Percentiles rank a stretch among this genome's conserved stretches.
Conservation (phyloP, 2,797 vertebrate genomes). For the Lepus oiostolus region DNA sequence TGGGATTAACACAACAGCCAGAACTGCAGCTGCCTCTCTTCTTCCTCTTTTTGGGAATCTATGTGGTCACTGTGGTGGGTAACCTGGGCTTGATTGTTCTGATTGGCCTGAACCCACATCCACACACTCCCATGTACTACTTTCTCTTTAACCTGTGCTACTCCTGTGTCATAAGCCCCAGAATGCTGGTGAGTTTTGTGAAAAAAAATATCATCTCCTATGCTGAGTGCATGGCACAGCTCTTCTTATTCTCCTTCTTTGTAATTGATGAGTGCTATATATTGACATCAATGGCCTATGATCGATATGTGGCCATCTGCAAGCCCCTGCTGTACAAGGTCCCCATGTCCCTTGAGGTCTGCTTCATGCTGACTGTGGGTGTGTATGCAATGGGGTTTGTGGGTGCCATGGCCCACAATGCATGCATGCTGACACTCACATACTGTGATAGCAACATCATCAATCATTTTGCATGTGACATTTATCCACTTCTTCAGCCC, state of each 20-base stretch:
- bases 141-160: slow-evolving; percentile 76
- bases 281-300: slow-evolving; percentile 82
- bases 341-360: slow-evolving; percentile 75
- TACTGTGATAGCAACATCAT: slow-evolving; percentile 75
- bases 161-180: slow-evolving; percentile 63
- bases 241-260: no score
- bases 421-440: slow-evolving; percentile 63
- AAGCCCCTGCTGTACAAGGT: slow-evolving; percentile 79
- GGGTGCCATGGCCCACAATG: slow-evolving; percentile 75
- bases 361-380: slow-evolving; percentile 43
- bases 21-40: slow-evolving; percentile 62
- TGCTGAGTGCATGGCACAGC: no score
- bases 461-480: slow-evolving; percentile 80
- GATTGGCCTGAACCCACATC: slow-evolving; percentile 62
- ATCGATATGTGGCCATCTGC: slow-evolving; percentile 79
- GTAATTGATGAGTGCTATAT: slow-evolving; percentile 76
- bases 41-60: slow-evolving; percentile 62
- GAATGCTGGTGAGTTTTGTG: no score
- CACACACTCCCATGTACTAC: slow-evolving; percentile 78
- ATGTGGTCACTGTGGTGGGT: slow-evolving; percentile 60
- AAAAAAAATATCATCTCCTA: no score
- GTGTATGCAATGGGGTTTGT: slow-evolving; percentile 64
- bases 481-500: slow-evolving; percentile 74
- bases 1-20: slow-evolving; percentile 67
- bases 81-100: slow-evolving; percentile 73